Conservation (phyloP, 2,797 vertebrate genomes). For the Meriones psammophilus region DNA sequence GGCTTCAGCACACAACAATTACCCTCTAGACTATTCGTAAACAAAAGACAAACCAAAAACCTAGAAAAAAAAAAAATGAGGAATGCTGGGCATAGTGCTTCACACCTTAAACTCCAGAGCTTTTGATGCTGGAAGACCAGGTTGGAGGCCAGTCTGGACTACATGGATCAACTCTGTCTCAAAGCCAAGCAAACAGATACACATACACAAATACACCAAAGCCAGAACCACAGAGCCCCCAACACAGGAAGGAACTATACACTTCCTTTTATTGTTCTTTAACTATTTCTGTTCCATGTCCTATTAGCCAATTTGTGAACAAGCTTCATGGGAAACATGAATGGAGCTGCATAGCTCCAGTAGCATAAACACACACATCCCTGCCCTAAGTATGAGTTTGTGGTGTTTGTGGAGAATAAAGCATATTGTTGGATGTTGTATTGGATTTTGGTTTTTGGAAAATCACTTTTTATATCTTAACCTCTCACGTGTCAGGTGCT, state of each 20-base stretch:
- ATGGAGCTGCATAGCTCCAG: neutral
- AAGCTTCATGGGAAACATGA: neutral
- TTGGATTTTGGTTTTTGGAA: neutral
- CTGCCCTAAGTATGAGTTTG: neutral
- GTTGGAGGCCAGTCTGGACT: neutral
- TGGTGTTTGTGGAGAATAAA: neutral
- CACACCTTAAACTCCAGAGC: neutral
- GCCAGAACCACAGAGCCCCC: neutral
- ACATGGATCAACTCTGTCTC: neutral
- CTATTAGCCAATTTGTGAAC: neutral
- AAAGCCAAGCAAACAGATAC: neutral
- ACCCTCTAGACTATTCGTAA: neutral
- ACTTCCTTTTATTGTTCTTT: constrained; percentile 24
- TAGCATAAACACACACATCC: neutral
- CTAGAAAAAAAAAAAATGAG: neutral
- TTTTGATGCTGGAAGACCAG: neutral
- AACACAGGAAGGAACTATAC: neutral
- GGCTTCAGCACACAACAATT: neutral
- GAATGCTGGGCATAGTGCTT: neutral
- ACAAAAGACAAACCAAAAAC: neutral
- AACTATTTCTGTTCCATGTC: neutral
- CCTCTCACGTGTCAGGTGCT: neutral
- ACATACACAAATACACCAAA: neutral
- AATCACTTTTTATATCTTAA: neutral
- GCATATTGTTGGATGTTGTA: neutral